Conservation (phyloP, 2,888 invertebrate species). For the Oscheius sp. region DNA sequence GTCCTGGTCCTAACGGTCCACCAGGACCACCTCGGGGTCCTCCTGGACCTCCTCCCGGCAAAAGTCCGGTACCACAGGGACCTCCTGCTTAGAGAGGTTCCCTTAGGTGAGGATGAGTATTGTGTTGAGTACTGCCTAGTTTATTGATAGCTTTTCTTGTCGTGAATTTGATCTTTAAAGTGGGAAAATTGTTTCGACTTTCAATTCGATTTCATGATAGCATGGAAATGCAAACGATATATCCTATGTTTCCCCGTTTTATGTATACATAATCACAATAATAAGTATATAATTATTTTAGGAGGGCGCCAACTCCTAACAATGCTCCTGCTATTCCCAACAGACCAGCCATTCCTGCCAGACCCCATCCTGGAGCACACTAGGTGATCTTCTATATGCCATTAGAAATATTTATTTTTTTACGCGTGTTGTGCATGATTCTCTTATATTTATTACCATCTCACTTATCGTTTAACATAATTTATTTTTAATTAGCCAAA, state of each 20-base stretch:
- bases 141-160: slow-evolving; percentile 7
- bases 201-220: neutral
- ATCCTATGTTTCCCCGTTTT: neutral
- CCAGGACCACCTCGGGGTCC: slow-evolving; percentile 42
- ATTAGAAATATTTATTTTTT: slow-evolving; percentile 21
- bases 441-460: slow-evolving; percentile 23
- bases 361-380: slow-evolving; percentile 27
- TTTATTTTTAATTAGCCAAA: neutral
- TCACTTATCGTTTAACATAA: neutral
- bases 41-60: slow-evolving; percentile 31
- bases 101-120: slow-evolving; percentile 32
- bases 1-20: slow-evolving; percentile 59
- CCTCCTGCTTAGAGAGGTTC: slow-evolving; percentile 8
- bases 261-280: neutral
- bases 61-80: slow-evolving; percentile 21
- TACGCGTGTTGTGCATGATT: slow-evolving; percentile 28
- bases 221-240: neutral
- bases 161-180: slow-evolving; percentile 4
- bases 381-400: neutral
- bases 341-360: slow-evolving; percentile 44
- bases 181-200: neutral
- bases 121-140: slow-evolving; percentile 23
- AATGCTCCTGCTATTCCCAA: slow-evolving; percentile 54
- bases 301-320: slow-evolving; percentile 50
- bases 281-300: neutral